Conservation (phyloP, 2,113 vertebrate species). For the Aegotheles bennettii region DNA sequence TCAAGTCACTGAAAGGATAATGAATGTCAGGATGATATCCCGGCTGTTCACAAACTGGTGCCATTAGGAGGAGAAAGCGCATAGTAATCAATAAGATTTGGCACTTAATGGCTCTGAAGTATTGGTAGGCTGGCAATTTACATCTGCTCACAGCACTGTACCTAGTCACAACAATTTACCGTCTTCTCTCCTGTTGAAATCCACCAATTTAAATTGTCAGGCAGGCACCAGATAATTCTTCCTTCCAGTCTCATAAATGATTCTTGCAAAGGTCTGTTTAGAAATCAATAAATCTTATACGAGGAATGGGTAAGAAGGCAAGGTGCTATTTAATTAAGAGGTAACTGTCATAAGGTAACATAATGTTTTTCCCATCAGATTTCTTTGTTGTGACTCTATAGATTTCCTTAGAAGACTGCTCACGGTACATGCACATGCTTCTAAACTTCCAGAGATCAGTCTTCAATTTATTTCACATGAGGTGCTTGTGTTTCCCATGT, state of each 20-base stretch:
- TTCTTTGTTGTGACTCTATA: background rate
- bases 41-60: background rate
- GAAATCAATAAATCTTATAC: background rate
- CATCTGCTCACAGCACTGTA: background rate
- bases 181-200: background rate
- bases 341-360: background rate
- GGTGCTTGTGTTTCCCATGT: background rate
- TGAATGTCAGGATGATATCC: background rate
- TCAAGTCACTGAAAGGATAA: background rate
- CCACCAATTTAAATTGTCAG: background rate
- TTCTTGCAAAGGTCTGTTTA: background rate
- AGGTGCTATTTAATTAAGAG: background rate
- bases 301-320: background rate
- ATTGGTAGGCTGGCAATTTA: background rate
- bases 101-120: background rate
- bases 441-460: background rate
- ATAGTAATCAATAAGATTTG: background rate
- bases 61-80: background rate
- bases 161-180: background rate
- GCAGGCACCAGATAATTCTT: background rate
- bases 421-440: rapidly evolving
- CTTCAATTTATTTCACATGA: background rate
- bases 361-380: background rate
- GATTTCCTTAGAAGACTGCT: background rate
- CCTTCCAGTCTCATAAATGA: background rate